Conservation (phyloP, 2,113 vertebrate species). For the Limnothrissa miodon region DNA sequence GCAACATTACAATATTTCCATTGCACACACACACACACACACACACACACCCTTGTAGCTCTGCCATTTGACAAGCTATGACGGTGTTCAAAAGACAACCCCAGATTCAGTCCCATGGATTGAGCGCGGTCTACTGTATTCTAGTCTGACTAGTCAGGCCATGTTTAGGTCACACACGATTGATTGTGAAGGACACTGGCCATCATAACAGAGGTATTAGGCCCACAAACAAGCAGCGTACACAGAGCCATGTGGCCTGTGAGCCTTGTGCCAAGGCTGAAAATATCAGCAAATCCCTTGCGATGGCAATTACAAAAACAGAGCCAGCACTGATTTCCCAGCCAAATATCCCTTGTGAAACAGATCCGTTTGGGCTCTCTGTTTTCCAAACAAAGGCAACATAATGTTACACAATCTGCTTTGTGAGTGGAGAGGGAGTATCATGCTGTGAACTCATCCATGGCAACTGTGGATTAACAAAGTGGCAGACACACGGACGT, state of each 20-base stretch:
- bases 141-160: no score
- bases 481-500: background rate
- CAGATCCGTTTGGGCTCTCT: background rate
- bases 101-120: no score
- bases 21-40: no score
- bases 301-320: background rate
- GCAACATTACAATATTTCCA: no score
- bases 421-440: slow-evolving; percentile 1
- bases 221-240: background rate
- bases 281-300: background rate
- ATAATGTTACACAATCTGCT: slow-evolving; percentile 14
- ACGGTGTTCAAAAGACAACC: no score
- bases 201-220: background rate
- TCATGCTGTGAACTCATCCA: background rate
- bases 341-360: background rate
- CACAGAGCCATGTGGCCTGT: background rate
- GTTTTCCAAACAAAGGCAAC: slow-evolving; percentile 9
- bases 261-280: background rate
- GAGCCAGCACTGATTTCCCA: background rate
- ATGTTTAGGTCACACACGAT: background rate
- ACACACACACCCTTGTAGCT: no score
- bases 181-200: no score
- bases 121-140: no score
- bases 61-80: no score
- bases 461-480: slow-evolving; percentile 15